phyloP scores from a whole-genome alignment of 1,140 invertebrate genomes.

The Paraescarpia echinospica region DNA sequence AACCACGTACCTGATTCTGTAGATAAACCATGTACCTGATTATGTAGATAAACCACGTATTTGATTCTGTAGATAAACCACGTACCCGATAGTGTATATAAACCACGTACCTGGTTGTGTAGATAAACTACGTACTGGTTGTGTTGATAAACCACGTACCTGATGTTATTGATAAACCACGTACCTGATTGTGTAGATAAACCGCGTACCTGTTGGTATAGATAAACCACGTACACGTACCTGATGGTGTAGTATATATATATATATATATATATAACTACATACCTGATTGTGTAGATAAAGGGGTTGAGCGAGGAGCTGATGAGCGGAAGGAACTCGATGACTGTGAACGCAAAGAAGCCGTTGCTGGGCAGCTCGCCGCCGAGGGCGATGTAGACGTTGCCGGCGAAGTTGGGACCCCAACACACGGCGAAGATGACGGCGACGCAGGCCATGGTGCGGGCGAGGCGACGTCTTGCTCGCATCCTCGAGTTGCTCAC shows the following conservation, averaged over 20 bases:
- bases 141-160: too few species aligned
- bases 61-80: too few species aligned
- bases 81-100: too few species aligned
- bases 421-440: conserved; percentile 23
- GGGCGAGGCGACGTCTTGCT: conserved; percentile 17
- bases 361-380: conserved; percentile 18
- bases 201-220: too few species aligned
- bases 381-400: conserved; percentile 22
- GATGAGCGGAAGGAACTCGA: conserved; percentile 28
- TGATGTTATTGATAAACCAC: not conserved
- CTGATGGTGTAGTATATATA: not conserved
- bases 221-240: too few species aligned
- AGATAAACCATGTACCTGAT: too few species aligned
- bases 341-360: conserved; percentile 18
- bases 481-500: conserved; percentile 7
- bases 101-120: too few species aligned
- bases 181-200: not conserved
- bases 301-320: conserved; percentile 26
- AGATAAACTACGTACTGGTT: too few species aligned
- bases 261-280: not conserved
- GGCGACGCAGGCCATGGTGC: conserved; percentile 26
- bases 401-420: conserved; percentile 25
- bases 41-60: too few species aligned
- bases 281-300: conserved; percentile 17
- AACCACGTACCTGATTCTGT: too few species aligned